phyloP scores from a whole-genome alignment of 2,113 vertebrate genomes.

The Syngnathus scovelli region DNA sequence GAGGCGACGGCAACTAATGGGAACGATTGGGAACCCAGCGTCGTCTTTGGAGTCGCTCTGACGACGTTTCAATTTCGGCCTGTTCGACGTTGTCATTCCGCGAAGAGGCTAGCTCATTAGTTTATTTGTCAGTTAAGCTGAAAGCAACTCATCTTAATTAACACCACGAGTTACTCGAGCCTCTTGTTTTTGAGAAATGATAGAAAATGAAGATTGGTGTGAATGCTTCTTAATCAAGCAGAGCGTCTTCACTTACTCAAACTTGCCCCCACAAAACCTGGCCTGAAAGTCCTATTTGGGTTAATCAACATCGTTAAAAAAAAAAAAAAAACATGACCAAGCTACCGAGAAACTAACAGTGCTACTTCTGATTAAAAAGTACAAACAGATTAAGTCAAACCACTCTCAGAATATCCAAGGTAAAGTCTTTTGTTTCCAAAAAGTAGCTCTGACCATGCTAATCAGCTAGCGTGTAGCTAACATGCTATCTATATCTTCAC shows the following conservation, averaged over 20 bases:
- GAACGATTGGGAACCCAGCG: not conserved
- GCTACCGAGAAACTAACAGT: too few relatives aligned
- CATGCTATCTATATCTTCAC: not conserved
- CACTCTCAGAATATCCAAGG: too few relatives aligned
- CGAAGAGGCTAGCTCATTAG: not conserved
- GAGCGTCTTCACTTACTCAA: not conserved
- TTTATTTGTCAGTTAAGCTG: not conserved
- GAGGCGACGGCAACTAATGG: conserved; percentile 10
- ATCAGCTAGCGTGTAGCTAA: not conserved
- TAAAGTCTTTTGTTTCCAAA: not conserved
- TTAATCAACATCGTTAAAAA: too few relatives aligned
- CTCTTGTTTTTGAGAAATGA: not conserved
- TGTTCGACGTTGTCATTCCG: not conserved
- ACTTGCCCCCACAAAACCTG: not conserved
- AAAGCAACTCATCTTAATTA: conserved; percentile 4
- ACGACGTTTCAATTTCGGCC: not conserved
- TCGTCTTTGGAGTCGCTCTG: not conserved
- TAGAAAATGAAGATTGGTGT: not conserved
- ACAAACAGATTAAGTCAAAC: too few relatives aligned
- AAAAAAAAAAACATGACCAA: too few relatives aligned
- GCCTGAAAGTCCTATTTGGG: too few relatives aligned
- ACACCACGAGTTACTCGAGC: not conserved
- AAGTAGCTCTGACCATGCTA: not conserved
- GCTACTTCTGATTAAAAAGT: too few relatives aligned
- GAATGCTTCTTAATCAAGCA: not conserved